Evolutionary conservation across 2,113 vertebrate species (phyloP).

Genomic region (Brachionichthys hirsutus): DNA sequence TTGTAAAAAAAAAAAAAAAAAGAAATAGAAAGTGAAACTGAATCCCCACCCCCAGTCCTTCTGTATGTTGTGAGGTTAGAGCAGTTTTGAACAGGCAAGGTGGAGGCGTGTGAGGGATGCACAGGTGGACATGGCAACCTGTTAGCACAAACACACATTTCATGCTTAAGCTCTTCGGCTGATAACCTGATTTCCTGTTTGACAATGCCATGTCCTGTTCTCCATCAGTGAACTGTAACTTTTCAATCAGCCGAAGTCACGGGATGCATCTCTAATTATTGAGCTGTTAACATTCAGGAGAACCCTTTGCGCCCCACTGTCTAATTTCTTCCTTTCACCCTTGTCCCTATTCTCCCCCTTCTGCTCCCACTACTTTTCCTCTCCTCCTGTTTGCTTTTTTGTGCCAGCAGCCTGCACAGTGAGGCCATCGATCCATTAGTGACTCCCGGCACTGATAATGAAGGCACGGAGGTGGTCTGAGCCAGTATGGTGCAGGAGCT

Average conservation of each 20-base stretch:
- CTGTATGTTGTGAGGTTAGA: slow-evolving; percentile 76
- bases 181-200: slow-evolving; percentile 7
- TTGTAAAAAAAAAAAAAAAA: slow-evolving; percentile 72
- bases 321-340: slow-evolving; percentile 25
- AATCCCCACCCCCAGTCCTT: slow-evolving; percentile 81
- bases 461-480: slow-evolving; percentile 72
- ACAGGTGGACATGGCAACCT: slow-evolving; percentile 23
- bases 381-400: slow-evolving; percentile 21
- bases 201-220: slow-evolving; percentile 22
- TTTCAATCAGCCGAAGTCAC: slow-evolving; percentile 36
- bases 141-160: slow-evolving; percentile 19
- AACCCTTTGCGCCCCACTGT: slow-evolving; percentile 46
- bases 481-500: slow-evolving; percentile 55
- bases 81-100: slow-evolving; percentile 67
- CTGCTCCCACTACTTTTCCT: slow-evolving; percentile 2
- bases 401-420: slow-evolving; percentile 54
- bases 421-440: slow-evolving; percentile 64
- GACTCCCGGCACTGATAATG: slow-evolving; percentile 70
- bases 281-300: slow-evolving; percentile 65
- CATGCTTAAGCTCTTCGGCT: slow-evolving; percentile 13
- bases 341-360: slow-evolving; percentile 20
- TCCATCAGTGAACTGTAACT: slow-evolving; percentile 32
- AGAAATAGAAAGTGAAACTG: slow-evolving; percentile 69
- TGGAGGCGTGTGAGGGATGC: slow-evolving; percentile 40
- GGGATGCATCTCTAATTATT: slow-evolving; percentile 57